Evolutionary conservation across 2,888 invertebrate genomes (phyloP), one percentile per base, ranked within the genome.

Genomic region (Diaprepes abbreviatus): DNA sequence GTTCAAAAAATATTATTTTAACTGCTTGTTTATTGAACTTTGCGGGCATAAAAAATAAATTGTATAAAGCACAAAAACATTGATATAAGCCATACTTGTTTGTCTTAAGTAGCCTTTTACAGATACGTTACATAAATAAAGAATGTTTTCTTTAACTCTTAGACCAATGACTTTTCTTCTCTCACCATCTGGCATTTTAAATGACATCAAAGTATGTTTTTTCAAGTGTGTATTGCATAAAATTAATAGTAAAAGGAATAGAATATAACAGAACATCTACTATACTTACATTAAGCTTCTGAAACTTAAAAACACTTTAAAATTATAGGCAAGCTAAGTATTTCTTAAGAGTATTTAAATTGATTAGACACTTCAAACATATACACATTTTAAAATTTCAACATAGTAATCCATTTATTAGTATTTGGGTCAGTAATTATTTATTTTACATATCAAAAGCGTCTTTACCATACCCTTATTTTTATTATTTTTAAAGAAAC

Each of bases 71-170:
- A 43, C 17, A 12, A 28, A 59, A 28, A 48, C 35, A 48, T 31
- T 60, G 59, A 60, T 48, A 48, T 35, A 33, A 60, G 12, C 59
- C 59, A 60, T 43, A 60, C 31, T 45, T 48, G 17, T 48, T 60
- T 45, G 28, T 33, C 40, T 70, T 50, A 31, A 63, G 28, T 62
- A 60, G 57, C 28, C 43, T 45, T 48, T 60, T 43, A 70, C 24
- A 35, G 48, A 48, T 6, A 17, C n/a, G 57, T 21, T 52, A 66
- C 24, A 19, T 12, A 58, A 59, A 64, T 24, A 71, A 52, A 59
- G 50, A 59, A 63, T 24, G 38, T 64, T 70, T 40, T 63, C 64
- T 64, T 64, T 31, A 28, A 40, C 28, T 38, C 24, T 43, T 35
- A 10, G 9, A 33, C 38, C 38, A 57, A 31, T 28, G 4, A 16